Evolutionary conservation across 2,888 invertebrate genomes (phyloP).

Genomic region (Xylocampa areola): DNA sequence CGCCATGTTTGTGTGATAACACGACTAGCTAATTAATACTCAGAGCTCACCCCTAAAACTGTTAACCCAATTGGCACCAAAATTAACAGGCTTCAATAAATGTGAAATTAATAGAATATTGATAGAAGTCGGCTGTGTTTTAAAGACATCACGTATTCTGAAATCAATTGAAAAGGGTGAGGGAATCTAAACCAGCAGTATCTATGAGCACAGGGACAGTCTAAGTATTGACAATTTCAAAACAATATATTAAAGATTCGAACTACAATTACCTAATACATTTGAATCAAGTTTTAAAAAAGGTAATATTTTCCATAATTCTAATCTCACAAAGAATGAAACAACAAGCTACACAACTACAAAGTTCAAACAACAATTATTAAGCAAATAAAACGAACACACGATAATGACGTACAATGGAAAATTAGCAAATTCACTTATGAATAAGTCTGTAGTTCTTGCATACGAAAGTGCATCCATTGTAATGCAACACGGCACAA

Average conservation of each 20-base stretch:
- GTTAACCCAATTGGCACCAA: conserved; percentile 56
- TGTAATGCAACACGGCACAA: conserved; percentile 66
- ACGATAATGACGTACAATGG: conserved; percentile 37
- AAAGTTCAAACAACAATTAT: conserved; percentile 24
- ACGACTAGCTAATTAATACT: conserved; percentile 52
- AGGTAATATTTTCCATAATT: not conserved
- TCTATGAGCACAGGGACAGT: conserved; percentile 17
- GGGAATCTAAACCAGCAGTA: no score
- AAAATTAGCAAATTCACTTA: conserved; percentile 56
- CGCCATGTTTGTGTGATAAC: conserved; percentile 44
- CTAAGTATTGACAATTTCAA: not conserved
- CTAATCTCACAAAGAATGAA: conserved; percentile 4
- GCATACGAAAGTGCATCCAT: conserved; percentile 65
- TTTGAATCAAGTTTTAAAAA: no score
- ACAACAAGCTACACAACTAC: conserved; percentile 17
- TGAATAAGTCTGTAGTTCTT: conserved; percentile 46
- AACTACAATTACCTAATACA: no score
- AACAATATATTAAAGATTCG: not conserved
- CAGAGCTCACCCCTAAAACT: conserved; percentile 46
- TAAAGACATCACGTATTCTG: conserved; percentile 43
- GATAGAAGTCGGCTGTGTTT: conserved; percentile 40
- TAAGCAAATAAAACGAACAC: conserved; percentile 36
- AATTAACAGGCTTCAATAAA: conserved; percentile 53
- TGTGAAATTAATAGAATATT: conserved; percentile 55
- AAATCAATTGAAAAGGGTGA: conserved; percentile 25